phyloP scores from a whole-genome alignment of 2,888 invertebrate species.

The Yponomeuta evonymella region DNA sequence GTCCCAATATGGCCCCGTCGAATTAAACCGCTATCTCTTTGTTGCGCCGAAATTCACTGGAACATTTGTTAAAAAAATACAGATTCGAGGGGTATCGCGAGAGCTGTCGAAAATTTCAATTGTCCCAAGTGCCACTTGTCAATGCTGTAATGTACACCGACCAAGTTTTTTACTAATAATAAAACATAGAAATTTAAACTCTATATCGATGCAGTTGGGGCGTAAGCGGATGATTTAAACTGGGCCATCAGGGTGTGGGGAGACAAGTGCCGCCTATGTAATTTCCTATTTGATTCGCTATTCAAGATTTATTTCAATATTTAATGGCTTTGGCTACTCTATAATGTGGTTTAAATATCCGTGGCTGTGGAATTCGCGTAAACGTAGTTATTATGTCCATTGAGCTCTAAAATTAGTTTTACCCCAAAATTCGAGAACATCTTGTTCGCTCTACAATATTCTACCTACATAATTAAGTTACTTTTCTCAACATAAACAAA shows the following conservation, averaged over 20 bases:
- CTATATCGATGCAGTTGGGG: conserved; percentile 19
- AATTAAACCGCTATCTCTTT: conserved; percentile 47
- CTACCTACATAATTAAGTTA: not conserved
- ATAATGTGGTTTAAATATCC: conserved; percentile 24
- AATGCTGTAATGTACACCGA: conserved; percentile 20
- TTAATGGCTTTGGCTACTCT: not conserved
- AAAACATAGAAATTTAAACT: conserved; percentile 20
- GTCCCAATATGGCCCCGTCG: conserved; percentile 57
- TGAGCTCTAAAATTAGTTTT: not conserved
- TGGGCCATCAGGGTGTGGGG: conserved; percentile 6
- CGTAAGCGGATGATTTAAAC: not conserved
- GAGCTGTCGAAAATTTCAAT: conserved; percentile 61
- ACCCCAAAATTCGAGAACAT: not conserved
- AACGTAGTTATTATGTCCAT: not conserved
- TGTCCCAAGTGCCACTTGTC: conserved; percentile 63
- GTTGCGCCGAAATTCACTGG: conserved; percentile 47
- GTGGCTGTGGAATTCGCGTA: conserved; percentile 18
- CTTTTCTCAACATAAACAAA: not conserved
- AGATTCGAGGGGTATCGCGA: conserved; percentile 58
- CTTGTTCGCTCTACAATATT: not conserved
- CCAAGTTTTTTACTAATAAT: conserved; percentile 19
- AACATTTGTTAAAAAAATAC: conserved; percentile 73
- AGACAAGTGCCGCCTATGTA: conserved; percentile 16
- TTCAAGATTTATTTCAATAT: conserved; percentile 16
- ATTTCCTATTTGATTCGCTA: conserved; percentile 19